Evolutionary conservation across 2,113 vertebrate genomes (phyloP).

Genomic region (Silurus asotus): DNA sequence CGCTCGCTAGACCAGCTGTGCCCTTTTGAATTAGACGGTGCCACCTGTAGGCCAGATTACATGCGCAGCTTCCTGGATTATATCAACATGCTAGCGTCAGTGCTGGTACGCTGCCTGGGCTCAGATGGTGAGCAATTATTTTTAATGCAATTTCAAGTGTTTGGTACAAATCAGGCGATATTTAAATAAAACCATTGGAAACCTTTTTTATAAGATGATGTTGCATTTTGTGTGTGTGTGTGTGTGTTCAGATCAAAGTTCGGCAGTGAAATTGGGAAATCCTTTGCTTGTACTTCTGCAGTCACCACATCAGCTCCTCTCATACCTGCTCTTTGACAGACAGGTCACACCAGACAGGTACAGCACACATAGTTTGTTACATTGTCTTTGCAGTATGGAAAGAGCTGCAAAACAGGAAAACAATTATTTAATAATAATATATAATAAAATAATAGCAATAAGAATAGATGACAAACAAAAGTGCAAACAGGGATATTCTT

Average conservation of each 20-base stretch:
- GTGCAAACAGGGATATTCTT: not conserved
- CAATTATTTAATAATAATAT: not conserved
- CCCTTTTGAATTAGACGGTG: slow-evolving; percentile 63
- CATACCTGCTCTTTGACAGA: slow-evolving; percentile 89
- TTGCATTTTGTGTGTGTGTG: not conserved
- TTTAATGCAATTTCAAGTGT: not conserved
- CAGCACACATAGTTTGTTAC: not conserved
- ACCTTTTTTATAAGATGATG: not conserved
- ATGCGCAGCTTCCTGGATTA: slow-evolving; percentile 84
- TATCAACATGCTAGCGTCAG: slow-evolving; percentile 78
- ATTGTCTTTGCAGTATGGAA: not conserved
- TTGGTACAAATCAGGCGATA: not conserved
- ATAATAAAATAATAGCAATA: not conserved
- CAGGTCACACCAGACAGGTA: slow-evolving; percentile 93
- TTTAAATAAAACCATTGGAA: not conserved
- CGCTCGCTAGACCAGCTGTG: slow-evolving; percentile 76
- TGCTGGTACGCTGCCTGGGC: slow-evolving; percentile 81
- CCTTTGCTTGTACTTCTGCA: slow-evolving; percentile 90
- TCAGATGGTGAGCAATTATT: slow-evolving; percentile 71
- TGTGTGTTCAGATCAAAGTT: slow-evolving; percentile 69
- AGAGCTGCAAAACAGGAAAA: not conserved
- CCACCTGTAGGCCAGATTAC: slow-evolving; percentile 69
- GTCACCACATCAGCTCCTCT: slow-evolving; percentile 84
- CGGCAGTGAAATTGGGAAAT: slow-evolving; percentile 86
- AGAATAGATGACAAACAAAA: not conserved